Evolutionary conservation across 2,888 invertebrate genomes (phyloP).

Genomic region (Phania funesta): DNA sequence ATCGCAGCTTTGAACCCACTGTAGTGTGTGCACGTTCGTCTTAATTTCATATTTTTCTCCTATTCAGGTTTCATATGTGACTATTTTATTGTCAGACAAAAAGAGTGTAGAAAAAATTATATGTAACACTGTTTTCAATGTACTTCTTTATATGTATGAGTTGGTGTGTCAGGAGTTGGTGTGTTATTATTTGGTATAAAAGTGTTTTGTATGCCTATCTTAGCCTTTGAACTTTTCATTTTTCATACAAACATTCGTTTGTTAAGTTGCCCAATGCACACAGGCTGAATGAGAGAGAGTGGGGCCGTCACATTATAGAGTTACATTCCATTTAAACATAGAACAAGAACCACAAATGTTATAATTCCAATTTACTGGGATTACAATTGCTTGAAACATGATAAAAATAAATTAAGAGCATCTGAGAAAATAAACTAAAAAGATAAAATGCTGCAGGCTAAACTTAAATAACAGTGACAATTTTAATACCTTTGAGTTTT

Average conservation of each 20-base stretch:
- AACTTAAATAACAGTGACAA: too few species aligned
- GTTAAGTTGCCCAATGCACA: background rate
- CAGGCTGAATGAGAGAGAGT: background rate
- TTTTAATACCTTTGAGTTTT: too few species aligned
- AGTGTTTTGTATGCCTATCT: background rate
- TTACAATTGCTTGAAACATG: too few species aligned
- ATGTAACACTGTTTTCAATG: background rate
- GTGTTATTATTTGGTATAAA: background rate
- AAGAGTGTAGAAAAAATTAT: background rate
- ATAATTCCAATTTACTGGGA: too few species aligned
- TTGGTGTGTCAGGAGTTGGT: too few species aligned
- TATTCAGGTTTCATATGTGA: background rate
- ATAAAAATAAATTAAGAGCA: background rate
- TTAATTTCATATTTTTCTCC: background rate
- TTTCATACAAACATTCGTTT: background rate
- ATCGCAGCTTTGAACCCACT: background rate
- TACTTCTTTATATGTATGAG: background rate
- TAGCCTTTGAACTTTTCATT: slow-evolving; percentile 30
- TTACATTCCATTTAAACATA: background rate
- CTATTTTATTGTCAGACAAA: background rate
- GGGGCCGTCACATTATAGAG: background rate
- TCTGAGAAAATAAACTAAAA: too few species aligned
- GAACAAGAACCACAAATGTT: slow-evolving; percentile 47
- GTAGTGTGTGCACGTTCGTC: background rate
- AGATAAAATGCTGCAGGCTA: too few species aligned